A percentile compares a stretch with the other conserved stretches of the same genome.
These are phyloP conservation scores for Tinamus major DNA, from an alignment of 2,797 vertebrate genomes.

Conservation along the genomic window DNA sequence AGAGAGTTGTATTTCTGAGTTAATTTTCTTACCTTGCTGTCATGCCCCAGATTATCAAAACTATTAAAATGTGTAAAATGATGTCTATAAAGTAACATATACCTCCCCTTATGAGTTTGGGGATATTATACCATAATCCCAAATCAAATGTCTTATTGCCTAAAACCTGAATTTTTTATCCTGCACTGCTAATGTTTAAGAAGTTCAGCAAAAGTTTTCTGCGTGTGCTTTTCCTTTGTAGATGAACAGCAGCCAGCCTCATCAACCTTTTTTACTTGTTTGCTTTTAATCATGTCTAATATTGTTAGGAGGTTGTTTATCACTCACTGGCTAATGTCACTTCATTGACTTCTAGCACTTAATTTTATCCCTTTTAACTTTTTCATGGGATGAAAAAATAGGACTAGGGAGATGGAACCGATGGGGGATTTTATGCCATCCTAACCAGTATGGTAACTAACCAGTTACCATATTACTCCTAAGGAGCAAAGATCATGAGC, in stretches of 20 bases:
- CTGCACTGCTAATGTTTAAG: background rate
- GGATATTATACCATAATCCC: fast-evolving
- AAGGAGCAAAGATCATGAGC: too few species aligned
- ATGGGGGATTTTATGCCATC: background rate
- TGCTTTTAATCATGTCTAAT: background rate
- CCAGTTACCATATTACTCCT: background rate
- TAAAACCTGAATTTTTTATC: background rate
- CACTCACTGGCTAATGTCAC: background rate
- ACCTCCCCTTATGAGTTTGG: background rate
- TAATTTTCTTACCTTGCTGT: background rate
- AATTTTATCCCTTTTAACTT: too few species aligned
- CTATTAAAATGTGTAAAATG: background rate
- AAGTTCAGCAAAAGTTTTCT: background rate
- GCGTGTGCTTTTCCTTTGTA: background rate
- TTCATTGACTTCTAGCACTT: background rate
- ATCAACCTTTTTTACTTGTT: background rate
- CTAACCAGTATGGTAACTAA: background rate
- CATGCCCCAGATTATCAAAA: background rate
- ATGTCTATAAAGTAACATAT: background rate
- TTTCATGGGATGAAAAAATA: too few species aligned
- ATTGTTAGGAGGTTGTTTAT: background rate
- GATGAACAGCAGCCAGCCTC: background rate
- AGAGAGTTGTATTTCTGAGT: background rate
- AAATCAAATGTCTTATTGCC: fast-evolving
- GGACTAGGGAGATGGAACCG: background rate